Evolutionary conservation across 2,888 invertebrate species (phyloP).

Genomic region (Clostera curtula): DNA sequence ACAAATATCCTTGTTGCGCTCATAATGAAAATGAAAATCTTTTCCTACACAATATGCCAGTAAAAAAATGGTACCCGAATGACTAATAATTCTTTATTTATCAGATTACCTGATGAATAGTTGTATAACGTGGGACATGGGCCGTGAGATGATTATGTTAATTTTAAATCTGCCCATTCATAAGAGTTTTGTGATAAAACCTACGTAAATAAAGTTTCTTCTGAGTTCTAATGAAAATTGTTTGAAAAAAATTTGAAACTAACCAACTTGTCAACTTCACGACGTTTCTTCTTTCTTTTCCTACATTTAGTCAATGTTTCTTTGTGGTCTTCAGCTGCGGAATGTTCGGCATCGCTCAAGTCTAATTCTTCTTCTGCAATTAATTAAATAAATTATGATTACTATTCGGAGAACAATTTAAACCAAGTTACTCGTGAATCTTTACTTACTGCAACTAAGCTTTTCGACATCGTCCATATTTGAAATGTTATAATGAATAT

Average conservation of each 20-base stretch:
- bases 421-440: slow-evolving; percentile 3
- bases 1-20: too few relatives aligned
- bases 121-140: not conserved
- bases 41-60: too few relatives aligned
- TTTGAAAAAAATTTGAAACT: slow-evolving; percentile 7
- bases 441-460: slow-evolving; percentile 61
- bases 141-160: too few relatives aligned
- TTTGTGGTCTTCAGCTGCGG: slow-evolving; percentile 54
- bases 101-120: not conserved
- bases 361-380: slow-evolving; percentile 59
- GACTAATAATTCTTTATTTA: not conserved
- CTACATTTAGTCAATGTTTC: slow-evolving; percentile 55
- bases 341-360: slow-evolving; percentile 61
- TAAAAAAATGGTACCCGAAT: too few relatives aligned
- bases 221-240: too few relatives aligned
- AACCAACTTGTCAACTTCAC: slow-evolving; percentile 67
- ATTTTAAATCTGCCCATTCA: too few relatives aligned
- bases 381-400: slow-evolving; percentile 1
- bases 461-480: slow-evolving; percentile 57
- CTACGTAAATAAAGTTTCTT: too few relatives aligned
- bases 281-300: slow-evolving; percentile 55
- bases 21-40: too few relatives aligned
- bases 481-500: slow-evolving; percentile 5
- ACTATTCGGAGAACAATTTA: slow-evolving; percentile 4
- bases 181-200: too few relatives aligned